Percentiles rank a stretch among this genome's conserved stretches.
Conservation (phyloP, 2,797 vertebrate species). For the Pseudochirops cupreus region DNA sequence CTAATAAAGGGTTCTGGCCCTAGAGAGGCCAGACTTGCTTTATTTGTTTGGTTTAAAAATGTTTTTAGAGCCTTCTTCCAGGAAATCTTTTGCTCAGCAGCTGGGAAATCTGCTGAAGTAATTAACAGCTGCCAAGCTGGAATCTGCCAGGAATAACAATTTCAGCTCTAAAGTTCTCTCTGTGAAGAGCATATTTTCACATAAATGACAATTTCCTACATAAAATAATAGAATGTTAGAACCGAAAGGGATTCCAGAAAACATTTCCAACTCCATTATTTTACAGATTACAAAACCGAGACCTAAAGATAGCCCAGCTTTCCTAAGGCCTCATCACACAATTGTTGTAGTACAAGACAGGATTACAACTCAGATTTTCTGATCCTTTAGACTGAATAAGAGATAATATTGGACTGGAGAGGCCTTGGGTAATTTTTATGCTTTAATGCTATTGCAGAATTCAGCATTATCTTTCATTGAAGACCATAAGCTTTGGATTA, state of each 20-base stretch:
- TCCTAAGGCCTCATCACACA: not conserved
- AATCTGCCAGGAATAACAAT: not conserved
- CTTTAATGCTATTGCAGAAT: not conserved
- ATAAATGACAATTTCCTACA: not conserved
- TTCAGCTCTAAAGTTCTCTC: not conserved
- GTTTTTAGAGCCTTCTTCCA: not conserved
- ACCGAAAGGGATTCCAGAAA: not conserved
- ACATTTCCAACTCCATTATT: not conserved
- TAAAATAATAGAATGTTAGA: not conserved
- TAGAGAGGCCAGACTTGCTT: not conserved
- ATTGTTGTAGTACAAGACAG: not conserved
- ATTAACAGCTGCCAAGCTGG: not conserved
- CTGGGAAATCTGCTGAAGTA: not conserved
- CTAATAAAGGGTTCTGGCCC: not conserved
- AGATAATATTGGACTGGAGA: not conserved
- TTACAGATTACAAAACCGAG: not conserved
- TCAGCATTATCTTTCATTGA: too few relatives aligned
- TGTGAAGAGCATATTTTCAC: not conserved
- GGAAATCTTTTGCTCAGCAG: not conserved
- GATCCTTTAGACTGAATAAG: not conserved
- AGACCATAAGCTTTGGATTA: too few relatives aligned
- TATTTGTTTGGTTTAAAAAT: not conserved
- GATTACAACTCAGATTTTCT: not conserved
- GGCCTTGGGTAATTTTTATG: not conserved
- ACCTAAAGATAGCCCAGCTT: not conserved